Evolutionary conservation across 2,797 vertebrate genomes (phyloP).

Genomic region (Rhynchonycteris naso): DNA sequence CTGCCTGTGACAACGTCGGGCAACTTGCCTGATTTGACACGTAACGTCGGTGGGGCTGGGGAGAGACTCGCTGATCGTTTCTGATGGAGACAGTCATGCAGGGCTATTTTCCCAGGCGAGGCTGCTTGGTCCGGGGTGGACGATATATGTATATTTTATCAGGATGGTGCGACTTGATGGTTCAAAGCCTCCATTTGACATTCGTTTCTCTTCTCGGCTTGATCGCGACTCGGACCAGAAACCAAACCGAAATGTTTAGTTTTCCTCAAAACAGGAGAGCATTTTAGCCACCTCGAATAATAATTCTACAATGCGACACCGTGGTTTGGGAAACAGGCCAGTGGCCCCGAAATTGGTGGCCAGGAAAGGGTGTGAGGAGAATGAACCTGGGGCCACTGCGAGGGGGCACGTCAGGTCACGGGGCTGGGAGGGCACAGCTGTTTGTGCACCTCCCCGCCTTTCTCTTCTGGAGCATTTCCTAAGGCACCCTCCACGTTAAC

Average conservation of each 20-base stretch:
- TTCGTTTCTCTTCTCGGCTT: neutral
- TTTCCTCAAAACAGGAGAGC: neutral
- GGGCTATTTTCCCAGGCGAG: neutral
- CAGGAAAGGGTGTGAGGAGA: neutral
- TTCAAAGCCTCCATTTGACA: neutral
- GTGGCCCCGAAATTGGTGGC: neutral
- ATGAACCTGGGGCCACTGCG: rapidly evolving
- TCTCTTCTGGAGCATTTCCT: neutral
- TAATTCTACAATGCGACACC: rapidly evolving
- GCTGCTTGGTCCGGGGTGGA: too few relatives aligned
- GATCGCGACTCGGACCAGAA: neutral
- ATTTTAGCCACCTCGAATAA: rapidly evolving
- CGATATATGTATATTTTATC: neutral
- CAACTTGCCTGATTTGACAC: neutral
- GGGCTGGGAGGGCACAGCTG: rapidly evolving
- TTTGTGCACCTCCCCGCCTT: too few relatives aligned
- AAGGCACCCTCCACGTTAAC: neutral
- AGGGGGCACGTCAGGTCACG: rapidly evolving
- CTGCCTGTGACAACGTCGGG: rapidly evolving
- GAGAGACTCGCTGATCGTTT: neutral
- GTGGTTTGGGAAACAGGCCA: neutral
- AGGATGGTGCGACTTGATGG: neutral
- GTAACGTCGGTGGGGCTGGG: neutral
- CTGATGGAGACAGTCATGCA: neutral
- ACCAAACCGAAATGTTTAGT: neutral